A percentile compares a stretch with the other conserved stretches of the same genome.
phyloP scores from a whole-genome alignment of 2,888 invertebrate genomes.

The Drosophila suboccidentalis region DNA sequence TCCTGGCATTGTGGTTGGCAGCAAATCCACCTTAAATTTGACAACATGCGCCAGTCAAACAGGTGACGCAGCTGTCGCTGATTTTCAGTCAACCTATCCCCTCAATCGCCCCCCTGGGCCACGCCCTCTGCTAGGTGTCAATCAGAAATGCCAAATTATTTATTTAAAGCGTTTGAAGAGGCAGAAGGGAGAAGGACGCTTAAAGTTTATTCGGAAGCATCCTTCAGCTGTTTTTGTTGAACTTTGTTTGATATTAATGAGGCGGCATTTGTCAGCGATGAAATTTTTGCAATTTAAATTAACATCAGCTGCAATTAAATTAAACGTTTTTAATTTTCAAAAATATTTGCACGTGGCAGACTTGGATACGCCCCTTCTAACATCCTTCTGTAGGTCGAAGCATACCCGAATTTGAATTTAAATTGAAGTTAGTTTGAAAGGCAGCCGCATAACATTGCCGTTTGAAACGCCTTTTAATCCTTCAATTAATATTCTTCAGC shows the following conservation, averaged over 20 bases:
- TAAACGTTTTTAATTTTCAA: constrained; percentile 70
- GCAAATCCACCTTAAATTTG: constrained; percentile 77
- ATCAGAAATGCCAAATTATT: constrained; percentile 63
- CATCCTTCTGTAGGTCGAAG: background rate
- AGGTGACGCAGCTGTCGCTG: constrained; percentile 68
- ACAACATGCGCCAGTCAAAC: constrained; percentile 63
- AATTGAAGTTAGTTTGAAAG: constrained; percentile 71
- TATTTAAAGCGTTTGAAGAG: constrained; percentile 43
- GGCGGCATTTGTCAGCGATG: constrained; percentile 66
- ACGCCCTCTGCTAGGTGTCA: constrained; percentile 44
- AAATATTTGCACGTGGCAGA: constrained; percentile 71
- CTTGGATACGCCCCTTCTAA: background rate
- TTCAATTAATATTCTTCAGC: constrained; percentile 78
- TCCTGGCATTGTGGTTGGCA: constrained; percentile 64
- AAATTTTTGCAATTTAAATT: constrained; percentile 71
- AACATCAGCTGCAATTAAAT: constrained; percentile 77
- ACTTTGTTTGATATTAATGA: constrained; percentile 65
- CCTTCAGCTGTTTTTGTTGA: constrained; percentile 27
- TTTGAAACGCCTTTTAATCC: constrained; percentile 70
- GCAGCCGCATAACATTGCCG: constrained; percentile 27
- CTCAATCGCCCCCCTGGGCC: background rate
- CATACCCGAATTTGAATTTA: constrained; percentile 70
- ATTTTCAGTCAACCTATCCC: constrained; percentile 20
- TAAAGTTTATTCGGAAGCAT: constrained; percentile 41
- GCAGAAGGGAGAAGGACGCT: constrained; percentile 13